Base-by-base conservation (phyloP, 1,140 invertebrate species). In the Drosophila prosaltans region DNA sequence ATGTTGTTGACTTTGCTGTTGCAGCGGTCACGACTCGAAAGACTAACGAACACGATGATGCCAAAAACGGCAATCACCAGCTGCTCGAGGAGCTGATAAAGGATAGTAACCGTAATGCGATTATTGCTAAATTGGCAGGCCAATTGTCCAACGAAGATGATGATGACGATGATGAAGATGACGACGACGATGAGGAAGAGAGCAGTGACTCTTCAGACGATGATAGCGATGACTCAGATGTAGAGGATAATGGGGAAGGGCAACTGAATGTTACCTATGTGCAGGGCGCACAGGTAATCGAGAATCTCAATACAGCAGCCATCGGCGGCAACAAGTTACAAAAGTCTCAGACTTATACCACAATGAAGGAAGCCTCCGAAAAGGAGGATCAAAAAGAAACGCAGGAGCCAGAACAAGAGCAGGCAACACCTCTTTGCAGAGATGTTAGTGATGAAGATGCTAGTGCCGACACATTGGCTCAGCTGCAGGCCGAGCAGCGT, bases 51-150 rank as follows among this genome's bases (percentile, higher is more conserved):
- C 62, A 76, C 26, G 69, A 74, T 36, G 79, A 86, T 63, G 80
- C 71, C 71, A 79, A 78, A 69, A 91, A 91, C 61, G 90, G 78
- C 40, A 91, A 91, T 85, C 83, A 91, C 57, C 73, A 89, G 62
- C 59, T 91, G 36, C 69, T 91, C 48, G 78, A 90, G 32, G 90
- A 82, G 62, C 78, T 91, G 72, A 86, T 90, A 69, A 89, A 74
- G 70, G 90, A 91, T 67, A 91, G 90, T 60, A 91, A 91, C 77
- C 78, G 86, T 65, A 91, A 91, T 72, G 90, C 86, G 58, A 79
- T 91, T 43, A 88, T 89, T 54, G 67, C 73, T 5, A 90, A 89
- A 69, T 72, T 89, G 75, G 80, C 86, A 8, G 71, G 69, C 55
- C 79, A 80, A 82, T 79, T 91, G 73, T 80, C 57, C 8, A 71